Conservation (phyloP, 2,113 vertebrate genomes). For the Mohoua ochrocephala region DNA sequence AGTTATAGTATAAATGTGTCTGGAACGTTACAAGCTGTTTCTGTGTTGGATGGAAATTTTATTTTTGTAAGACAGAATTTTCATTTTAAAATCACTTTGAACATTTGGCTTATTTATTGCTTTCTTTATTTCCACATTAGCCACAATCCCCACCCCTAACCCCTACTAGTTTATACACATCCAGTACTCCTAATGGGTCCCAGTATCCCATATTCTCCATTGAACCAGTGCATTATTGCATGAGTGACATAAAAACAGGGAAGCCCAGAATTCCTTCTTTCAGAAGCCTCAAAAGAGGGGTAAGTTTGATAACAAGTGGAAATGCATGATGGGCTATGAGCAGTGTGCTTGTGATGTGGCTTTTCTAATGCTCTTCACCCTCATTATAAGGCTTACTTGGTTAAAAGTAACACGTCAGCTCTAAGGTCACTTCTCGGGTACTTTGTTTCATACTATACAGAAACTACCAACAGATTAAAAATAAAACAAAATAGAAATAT, state of each 20-base stretch:
- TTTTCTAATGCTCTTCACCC: conserved; percentile 76
- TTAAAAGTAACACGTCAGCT: conserved; percentile 17
- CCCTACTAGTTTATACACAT: conserved; percentile 78
- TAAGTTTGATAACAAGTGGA: conserved; percentile 81
- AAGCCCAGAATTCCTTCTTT: conserved; percentile 92
- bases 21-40: neutral
- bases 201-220: conserved; percentile 84
- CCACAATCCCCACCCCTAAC: conserved; percentile 81
- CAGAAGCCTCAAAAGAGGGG: conserved; percentile 90
- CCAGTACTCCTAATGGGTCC: conserved; percentile 79
- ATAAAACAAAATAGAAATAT: neutral
- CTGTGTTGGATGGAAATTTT: conserved; percentile 60
- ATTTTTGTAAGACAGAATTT: conserved; percentile 71
- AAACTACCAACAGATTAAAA: conserved; percentile 37
- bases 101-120: conserved; percentile 81
- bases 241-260: conserved; percentile 91
- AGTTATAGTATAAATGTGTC: neutral
- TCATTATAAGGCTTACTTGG: conserved; percentile 75
- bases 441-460: neutral
- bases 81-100: conserved; percentile 72
- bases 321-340: conserved; percentile 80
- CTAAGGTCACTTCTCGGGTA: neutral
- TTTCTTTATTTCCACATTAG: conserved; percentile 81
- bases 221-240: conserved; percentile 91
- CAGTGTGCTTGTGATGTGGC: conserved; percentile 77